A percentile compares a stretch with the other conserved stretches of the same genome.
These are phyloP conservation scores for Pipa parva DNA, from an alignment of 2,113 vertebrate genomes.

Conservation along the genomic window DNA sequence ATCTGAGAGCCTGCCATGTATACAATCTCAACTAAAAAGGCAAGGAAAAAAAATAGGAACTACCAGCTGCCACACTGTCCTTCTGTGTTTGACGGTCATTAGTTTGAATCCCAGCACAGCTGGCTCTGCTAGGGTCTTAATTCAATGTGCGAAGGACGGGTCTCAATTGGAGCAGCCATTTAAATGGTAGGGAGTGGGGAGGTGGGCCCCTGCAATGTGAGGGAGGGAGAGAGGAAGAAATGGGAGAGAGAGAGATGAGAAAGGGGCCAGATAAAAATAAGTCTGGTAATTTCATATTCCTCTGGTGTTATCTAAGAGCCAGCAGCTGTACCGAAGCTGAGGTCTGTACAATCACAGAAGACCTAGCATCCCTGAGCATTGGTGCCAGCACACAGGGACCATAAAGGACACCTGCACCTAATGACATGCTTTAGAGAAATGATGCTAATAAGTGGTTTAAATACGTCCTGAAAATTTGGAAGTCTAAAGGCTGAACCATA, in stretches of 20 bases:
- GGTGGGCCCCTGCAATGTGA: slow-evolving; percentile 46
- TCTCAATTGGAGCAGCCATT: slow-evolving; percentile 57
- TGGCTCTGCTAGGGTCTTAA: slow-evolving; percentile 61
- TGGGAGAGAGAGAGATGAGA: slow-evolving; percentile 32
- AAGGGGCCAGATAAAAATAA: slow-evolving; percentile 38
- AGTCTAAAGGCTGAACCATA: not conserved
- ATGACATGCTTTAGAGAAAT: too few relatives aligned
- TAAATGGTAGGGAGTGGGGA: slow-evolving; percentile 43
- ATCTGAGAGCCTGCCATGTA: slow-evolving; percentile 48
- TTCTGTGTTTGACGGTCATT: slow-evolving; percentile 63
- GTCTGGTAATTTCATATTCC: slow-evolving; percentile 54
- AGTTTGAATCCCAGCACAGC: slow-evolving; percentile 67
- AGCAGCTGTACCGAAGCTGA: slow-evolving; percentile 52
- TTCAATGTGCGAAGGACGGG: slow-evolving; percentile 60
- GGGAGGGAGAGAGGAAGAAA: slow-evolving; percentile 23
- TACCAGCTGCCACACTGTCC: slow-evolving; percentile 66
- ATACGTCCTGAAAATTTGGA: not conserved
- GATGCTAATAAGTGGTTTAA: slow-evolving; percentile 1
- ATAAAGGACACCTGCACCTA: slow-evolving; percentile 33
- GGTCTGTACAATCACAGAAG: slow-evolving; percentile 40
- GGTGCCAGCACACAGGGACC: slow-evolving; percentile 35
- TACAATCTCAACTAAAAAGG: slow-evolving; percentile 50
- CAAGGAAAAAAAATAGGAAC: slow-evolving; percentile 45
- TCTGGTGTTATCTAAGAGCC: slow-evolving; percentile 47
- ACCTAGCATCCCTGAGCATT: slow-evolving; percentile 44